phyloP scores from a whole-genome alignment of 2,888 invertebrate species.

The Drosophila flavopinicola region DNA sequence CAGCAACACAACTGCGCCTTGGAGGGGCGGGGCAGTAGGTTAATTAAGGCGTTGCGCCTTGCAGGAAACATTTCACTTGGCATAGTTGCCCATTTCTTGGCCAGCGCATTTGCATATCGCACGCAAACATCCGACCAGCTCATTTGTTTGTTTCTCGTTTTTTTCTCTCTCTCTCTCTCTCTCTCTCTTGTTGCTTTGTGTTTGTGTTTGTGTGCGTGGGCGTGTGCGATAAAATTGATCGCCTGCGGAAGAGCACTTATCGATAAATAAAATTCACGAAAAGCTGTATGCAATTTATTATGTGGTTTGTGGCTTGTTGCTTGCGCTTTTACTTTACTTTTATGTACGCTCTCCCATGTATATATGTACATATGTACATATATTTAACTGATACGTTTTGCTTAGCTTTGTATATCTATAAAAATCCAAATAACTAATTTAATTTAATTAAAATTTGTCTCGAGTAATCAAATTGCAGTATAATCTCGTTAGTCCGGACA shows the following conservation, averaged over 20 bases:
- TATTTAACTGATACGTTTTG: not conserved
- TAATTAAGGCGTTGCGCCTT: constrained; percentile 64
- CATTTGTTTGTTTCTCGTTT: constrained; percentile 31
- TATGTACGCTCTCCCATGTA: not conserved
- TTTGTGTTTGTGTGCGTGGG: constrained; percentile 16
- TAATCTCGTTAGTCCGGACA: too few species aligned
- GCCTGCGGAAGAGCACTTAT: constrained; percentile 53
- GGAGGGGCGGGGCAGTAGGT: constrained; percentile 27
- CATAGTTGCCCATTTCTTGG: constrained; percentile 70
- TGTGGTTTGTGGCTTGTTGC: constrained; percentile 52
- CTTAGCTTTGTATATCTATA: constrained; percentile 4
- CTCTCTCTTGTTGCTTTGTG: constrained; percentile 4
- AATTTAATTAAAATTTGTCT: too few species aligned
- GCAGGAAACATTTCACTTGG: constrained; percentile 79
- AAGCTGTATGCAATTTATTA: constrained; percentile 42
- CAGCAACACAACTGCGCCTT: too few species aligned
- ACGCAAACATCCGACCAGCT: constrained; percentile 63
- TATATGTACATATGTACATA: constrained; percentile 1
- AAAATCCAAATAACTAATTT: too few species aligned
- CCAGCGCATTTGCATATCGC: constrained; percentile 71
- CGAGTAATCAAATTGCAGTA: too few species aligned
- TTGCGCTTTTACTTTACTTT: constrained; percentile 16
- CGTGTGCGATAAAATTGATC: constrained; percentile 49
- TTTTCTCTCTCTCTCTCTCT: constrained; percentile 1
- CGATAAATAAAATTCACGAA: constrained; percentile 44